Base-by-base conservation (phyloP, 2,113 vertebrate species). In the Ctenomys sociabilis region DNA sequence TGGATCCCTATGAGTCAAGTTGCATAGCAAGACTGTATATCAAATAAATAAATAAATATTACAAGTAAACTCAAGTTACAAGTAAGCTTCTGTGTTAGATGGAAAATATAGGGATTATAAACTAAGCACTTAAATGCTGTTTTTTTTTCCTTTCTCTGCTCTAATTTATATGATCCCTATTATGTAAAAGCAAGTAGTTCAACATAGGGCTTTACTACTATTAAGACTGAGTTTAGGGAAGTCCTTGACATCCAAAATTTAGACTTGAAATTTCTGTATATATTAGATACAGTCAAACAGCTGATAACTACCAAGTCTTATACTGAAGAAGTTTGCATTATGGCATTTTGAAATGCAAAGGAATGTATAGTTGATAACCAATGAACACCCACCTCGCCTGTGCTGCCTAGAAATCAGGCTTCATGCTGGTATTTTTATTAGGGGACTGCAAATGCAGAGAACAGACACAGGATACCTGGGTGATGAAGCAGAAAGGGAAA, bases 281-380 rank as follows among this genome's bases (percentile, higher is more conserved):
- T 14, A 70, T 64, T 78, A 54, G 3, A 59, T 77, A 24, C 85
- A 81, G 8, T 84, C 52, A 91, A 21, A 49, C 12, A 80, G 43
- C 64, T 90, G 72, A 35, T 59, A 92, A 86, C 77, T 96, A 35
- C 19, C 70, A 85, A 95, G 32, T 94, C 12, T 68, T 92, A 49
- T 10, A 24, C 14, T 92, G n/a, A 77, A 95, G 95, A 72, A 85
- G 82, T 73, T 3, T 28, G 30, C 12, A 4, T 52, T 35, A 22
- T 96, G 21, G 22, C 61, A 75, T 95, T 87, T 94, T 96, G 91
- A 95, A 35, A 80, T 85, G 85, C 12, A 5, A 68, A 63, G 40
- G 45, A 93, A 40, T 28, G 35, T 93, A 64, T 70, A 89, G 54
- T 95, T 64, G 77, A n/a, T 73, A 35, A 68, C 3, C 49, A 80